A percentile compares a stretch with the other conserved stretches of the same genome.
These are phyloP conservation scores for Drosophila phalerata DNA, from an alignment of 2,888 invertebrate species.

Conservation along the genomic window DNA sequence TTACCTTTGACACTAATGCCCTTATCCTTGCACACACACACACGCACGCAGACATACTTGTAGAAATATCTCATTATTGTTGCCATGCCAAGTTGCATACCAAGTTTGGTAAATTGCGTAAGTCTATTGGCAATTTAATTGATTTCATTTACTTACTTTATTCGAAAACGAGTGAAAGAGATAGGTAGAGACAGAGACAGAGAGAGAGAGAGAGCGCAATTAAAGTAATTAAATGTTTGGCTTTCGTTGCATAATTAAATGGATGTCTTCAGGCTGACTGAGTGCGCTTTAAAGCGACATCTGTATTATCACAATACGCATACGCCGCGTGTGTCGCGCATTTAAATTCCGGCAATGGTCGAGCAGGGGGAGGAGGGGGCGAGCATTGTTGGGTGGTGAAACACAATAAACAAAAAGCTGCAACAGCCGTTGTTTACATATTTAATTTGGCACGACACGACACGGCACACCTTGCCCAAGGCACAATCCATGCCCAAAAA, in stretches of 20 bases:
- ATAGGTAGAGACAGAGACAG: background rate
- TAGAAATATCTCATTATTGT: slow-evolving; percentile 46
- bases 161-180: background rate
- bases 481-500: background rate
- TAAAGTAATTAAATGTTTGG: slow-evolving; percentile 64
- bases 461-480: slow-evolving; percentile 59
- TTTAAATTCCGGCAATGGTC: slow-evolving; percentile 51
- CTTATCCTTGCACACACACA: slow-evolving; percentile 20
- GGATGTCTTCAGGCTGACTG: slow-evolving; percentile 25
- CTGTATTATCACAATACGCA: slow-evolving; percentile 32
- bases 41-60: background rate
- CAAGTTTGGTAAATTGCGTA: slow-evolving; percentile 40
- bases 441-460: slow-evolving; percentile 62
- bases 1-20: slow-evolving; percentile 70
- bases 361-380: background rate
- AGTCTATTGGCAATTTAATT: slow-evolving; percentile 67
- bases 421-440: slow-evolving; percentile 66
- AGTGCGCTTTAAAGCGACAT: slow-evolving; percentile 22
- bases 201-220: slow-evolving; percentile 11
- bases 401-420: slow-evolving; percentile 44
- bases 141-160: slow-evolving; percentile 51
- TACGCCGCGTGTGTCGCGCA: slow-evolving; percentile 63
- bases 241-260: slow-evolving; percentile 67
- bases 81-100: slow-evolving; percentile 25
- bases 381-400: background rate